A percentile compares a stretch with the other conserved stretches of the same genome.
Evolutionary conservation across 2,113 vertebrate genomes (phyloP).

Genomic region (Odontesthes bonariensis): DNA sequence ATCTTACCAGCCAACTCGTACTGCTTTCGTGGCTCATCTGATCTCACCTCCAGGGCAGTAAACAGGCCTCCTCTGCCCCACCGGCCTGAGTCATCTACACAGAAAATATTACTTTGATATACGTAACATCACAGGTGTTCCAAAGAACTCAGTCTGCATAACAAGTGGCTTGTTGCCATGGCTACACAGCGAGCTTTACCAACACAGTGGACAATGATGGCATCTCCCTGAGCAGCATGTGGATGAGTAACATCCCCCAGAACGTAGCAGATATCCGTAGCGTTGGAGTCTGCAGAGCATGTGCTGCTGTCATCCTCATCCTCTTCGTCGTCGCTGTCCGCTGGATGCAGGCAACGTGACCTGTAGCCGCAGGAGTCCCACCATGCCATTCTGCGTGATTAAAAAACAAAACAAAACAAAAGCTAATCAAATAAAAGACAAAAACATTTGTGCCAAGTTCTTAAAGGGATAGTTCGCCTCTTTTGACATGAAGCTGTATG

Average conservation of each 20-base stretch:
- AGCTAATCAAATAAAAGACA: not conserved
- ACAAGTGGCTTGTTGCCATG: not conserved
- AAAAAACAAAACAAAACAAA: not conserved
- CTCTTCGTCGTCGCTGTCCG: slow-evolving; percentile 82
- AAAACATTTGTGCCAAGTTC: too few relatives aligned
- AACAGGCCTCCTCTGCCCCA: slow-evolving; percentile 95
- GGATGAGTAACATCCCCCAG: slow-evolving; percentile 94
- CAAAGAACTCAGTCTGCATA: not conserved
- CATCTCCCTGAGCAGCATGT: slow-evolving; percentile 83
- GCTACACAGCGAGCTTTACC: slow-evolving; percentile 74
- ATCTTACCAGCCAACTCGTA: slow-evolving; percentile 93
- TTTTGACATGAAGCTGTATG: too few relatives aligned
- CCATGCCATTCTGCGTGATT: slow-evolving; percentile 86
- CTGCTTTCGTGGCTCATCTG: slow-evolving; percentile 86
- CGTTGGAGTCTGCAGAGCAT: slow-evolving; percentile 76
- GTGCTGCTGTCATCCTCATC: slow-evolving; percentile 69
- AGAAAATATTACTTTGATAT: not conserved
- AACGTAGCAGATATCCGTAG: slow-evolving; percentile 83
- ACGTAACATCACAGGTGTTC: too few relatives aligned
- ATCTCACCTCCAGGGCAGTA: slow-evolving; percentile 88
- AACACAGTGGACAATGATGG: slow-evolving; percentile 91
- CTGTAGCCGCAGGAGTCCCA: slow-evolving; percentile 89
- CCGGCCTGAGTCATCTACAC: slow-evolving; percentile 89
- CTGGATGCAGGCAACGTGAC: slow-evolving; percentile 84
- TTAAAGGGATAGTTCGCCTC: too few relatives aligned